Conservation (phyloP, 1,140 invertebrate species). For the Streblospio benedicti region DNA sequence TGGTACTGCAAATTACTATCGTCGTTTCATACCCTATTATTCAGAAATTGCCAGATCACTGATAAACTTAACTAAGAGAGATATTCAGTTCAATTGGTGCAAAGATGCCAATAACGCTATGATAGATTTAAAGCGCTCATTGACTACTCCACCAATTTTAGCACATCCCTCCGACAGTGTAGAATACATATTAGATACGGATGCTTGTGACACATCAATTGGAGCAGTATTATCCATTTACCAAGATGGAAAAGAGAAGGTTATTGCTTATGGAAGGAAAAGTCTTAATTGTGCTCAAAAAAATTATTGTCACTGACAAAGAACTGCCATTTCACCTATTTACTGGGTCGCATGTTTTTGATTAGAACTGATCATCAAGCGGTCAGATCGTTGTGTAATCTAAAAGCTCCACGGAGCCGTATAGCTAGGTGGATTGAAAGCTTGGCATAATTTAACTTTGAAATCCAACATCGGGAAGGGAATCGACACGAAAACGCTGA, state of each 20-base stretch:
- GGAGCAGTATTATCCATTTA: no score
- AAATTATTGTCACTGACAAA: slow-evolving; percentile 41
- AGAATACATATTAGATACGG: no score
- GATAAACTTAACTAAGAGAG: no score
- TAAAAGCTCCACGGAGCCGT: not conserved
- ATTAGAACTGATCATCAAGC: slow-evolving; percentile 14
- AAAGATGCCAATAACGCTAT: no score
- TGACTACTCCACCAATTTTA: no score
- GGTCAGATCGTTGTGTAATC: slow-evolving; percentile 1
- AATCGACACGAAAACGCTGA: slow-evolving; percentile 11
- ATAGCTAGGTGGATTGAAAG: slow-evolving; percentile 10
- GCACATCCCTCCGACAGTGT: no score
- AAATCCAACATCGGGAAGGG: slow-evolving; percentile 13
- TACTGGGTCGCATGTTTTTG: slow-evolving; percentile 7
- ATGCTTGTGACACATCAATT: no score
- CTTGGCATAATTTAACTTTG: slow-evolving; percentile 10
- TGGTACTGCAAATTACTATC: not conserved
- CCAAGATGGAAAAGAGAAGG: no score
- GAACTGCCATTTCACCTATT: slow-evolving; percentile 18
- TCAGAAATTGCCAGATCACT: not conserved
- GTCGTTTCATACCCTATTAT: not conserved
- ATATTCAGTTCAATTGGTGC: no score
- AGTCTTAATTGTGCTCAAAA: slow-evolving; percentile 43
- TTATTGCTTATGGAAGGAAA: no score
- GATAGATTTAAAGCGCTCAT: no score